A percentile compares a stretch with the other conserved stretches of the same genome.
Conservation (phyloP, 2,797 vertebrate species). For the Pseudochirops cupreus region DNA sequence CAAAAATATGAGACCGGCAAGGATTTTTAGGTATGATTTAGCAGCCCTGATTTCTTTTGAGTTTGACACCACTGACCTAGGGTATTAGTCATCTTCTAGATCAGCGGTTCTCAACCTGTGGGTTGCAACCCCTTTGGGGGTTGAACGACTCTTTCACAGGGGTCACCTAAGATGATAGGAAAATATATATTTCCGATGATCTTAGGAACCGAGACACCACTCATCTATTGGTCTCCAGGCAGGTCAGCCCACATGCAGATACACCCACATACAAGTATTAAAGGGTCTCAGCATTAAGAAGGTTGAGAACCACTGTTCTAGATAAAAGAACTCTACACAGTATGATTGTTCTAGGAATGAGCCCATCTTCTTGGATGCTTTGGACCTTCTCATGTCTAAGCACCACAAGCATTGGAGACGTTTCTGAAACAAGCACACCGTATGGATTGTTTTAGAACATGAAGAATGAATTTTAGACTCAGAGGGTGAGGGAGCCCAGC, state of each 20-base stretch:
- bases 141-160: too few relatives aligned
- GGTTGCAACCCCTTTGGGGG: too few relatives aligned
- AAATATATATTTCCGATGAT: too few relatives aligned
- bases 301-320: conserved; percentile 75
- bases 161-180: too few relatives aligned
- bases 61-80: conserved; percentile 29
- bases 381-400: conserved; percentile 83
- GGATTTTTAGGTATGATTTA: background rate
- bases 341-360: conserved; percentile 91
- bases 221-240: too few relatives aligned
- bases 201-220: too few relatives aligned
- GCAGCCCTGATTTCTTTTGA: background rate
- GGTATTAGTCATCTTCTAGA: conserved; percentile 90
- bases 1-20: background rate
- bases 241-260: too few relatives aligned
- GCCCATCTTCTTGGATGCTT: conserved; percentile 87
- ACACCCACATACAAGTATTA: too few relatives aligned
- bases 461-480: conserved; percentile 91
- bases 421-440: conserved; percentile 88
- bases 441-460: conserved; percentile 92
- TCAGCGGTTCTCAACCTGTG: conserved; percentile 53
- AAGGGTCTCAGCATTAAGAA: too few relatives aligned
- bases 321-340: conserved; percentile 90
- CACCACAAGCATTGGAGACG: conserved; percentile 88
- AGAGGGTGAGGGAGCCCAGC: conserved; percentile 91